These are phyloP conservation scores for Drosophila colorata DNA, from an alignment of 2,888 invertebrate genomes.

Conservation along the genomic window DNA sequence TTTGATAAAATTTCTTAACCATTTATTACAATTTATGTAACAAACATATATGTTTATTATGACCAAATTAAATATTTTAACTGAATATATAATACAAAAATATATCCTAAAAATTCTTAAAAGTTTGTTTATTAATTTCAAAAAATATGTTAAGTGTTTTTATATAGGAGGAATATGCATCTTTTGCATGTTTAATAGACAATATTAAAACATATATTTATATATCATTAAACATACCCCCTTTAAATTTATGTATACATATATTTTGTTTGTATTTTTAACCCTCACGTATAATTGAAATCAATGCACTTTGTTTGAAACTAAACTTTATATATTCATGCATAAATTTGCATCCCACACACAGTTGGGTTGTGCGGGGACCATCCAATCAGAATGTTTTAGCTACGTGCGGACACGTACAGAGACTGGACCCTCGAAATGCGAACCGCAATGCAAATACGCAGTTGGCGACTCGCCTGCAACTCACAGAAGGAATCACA, in stretches of 20 bases:
- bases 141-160: too few relatives aligned
- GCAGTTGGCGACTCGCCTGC: slow-evolving; percentile 32
- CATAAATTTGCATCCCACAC: slow-evolving; percentile 66
- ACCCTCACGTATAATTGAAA: slow-evolving; percentile 61
- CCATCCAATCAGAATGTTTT: slow-evolving; percentile 47
- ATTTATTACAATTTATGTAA: too few relatives aligned
- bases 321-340: slow-evolving; percentile 56
- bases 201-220: too few relatives aligned
- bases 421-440: slow-evolving; percentile 61
- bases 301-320: slow-evolving; percentile 56
- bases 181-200: too few relatives aligned
- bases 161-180: too few relatives aligned
- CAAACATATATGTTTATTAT: too few relatives aligned
- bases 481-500: slow-evolving; percentile 29
- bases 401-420: slow-evolving; percentile 74
- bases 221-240: neutral
- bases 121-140: too few relatives aligned
- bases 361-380: slow-evolving; percentile 25
- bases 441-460: slow-evolving; percentile 55
- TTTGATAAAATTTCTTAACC: too few relatives aligned
- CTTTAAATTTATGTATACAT: neutral
- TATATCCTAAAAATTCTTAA: too few relatives aligned
- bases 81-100: too few relatives aligned
- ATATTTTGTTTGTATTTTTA: neutral
- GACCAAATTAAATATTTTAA: too few relatives aligned